phyloP scores from a whole-genome alignment of 2,888 invertebrate species.

The Diaprepes abbreviatus region DNA sequence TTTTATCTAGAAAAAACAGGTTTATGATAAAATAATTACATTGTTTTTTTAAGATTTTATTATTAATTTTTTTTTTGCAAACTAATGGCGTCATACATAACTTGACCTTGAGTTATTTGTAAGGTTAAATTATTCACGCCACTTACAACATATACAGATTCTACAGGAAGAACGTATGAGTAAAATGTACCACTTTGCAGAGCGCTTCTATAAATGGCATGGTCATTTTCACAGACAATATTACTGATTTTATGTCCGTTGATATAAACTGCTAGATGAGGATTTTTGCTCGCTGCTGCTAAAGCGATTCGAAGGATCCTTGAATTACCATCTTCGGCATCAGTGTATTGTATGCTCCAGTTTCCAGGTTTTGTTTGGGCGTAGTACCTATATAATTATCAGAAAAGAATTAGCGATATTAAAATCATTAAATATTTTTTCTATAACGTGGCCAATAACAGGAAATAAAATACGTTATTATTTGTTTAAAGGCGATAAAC shows the following conservation, averaged over 20 bases:
- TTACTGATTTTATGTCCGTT: slow-evolving; percentile 20
- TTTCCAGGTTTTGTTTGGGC: slow-evolving; percentile 36
- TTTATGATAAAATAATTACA: too few relatives aligned
- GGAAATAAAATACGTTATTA: too few relatives aligned
- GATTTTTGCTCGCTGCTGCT: slow-evolving; percentile 24
- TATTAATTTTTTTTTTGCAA: neutral
- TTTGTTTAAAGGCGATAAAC: too few relatives aligned
- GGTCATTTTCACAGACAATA: slow-evolving; percentile 25
- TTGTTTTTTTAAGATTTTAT: neutral
- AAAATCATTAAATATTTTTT: too few relatives aligned
- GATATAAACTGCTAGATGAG: slow-evolving; percentile 13
- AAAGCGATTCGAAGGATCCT: slow-evolving; percentile 31
- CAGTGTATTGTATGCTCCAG: slow-evolving; percentile 37
- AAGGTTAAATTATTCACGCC: slow-evolving; percentile 27
- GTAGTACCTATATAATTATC: slow-evolving; percentile 45
- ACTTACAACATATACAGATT: neutral
- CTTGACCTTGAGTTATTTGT: neutral
- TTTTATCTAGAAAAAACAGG: too few relatives aligned
- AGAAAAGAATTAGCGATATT: too few relatives aligned
- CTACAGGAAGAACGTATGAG: slow-evolving; percentile 2
- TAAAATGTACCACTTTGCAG: slow-evolving; percentile 33
- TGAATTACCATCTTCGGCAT: slow-evolving; percentile 18
- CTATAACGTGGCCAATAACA: too few relatives aligned
- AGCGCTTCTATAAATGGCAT: slow-evolving; percentile 32
- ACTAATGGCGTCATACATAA: slow-evolving; percentile 11